These are phyloP conservation scores for Periplaneta americana DNA, from an alignment of 1,140 invertebrate genomes.

Conservation along the genomic window DNA sequence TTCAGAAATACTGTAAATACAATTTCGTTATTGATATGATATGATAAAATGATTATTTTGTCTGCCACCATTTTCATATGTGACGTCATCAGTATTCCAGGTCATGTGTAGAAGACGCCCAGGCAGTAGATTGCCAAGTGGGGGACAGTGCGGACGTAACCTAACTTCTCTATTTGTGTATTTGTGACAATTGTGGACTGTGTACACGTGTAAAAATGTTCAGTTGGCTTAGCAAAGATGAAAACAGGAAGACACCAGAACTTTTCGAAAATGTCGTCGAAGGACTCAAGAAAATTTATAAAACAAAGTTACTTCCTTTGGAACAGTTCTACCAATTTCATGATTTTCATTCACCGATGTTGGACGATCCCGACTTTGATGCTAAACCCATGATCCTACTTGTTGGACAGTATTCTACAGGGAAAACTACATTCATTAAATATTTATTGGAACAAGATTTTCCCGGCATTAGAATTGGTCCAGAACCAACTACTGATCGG, in stretches of 20 bases:
- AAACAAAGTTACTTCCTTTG: conserved; percentile 83
- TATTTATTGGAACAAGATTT: conserved; percentile 92
- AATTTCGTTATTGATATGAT: no score
- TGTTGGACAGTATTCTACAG: conserved; percentile 97
- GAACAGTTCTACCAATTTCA: conserved; percentile 94
- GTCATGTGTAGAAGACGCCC: no score
- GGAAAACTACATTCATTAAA: conserved; percentile 97
- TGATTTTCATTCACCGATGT: conserved; percentile 91
- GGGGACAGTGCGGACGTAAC: no score
- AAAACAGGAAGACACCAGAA: conserved; percentile 55
- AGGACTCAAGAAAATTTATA: conserved; percentile 89
- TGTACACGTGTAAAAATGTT: conserved; percentile 46
- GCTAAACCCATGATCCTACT: conserved; percentile 98
- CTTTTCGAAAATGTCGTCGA: conserved; percentile 82
- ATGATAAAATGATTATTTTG: no score
- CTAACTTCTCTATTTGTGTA: no score
- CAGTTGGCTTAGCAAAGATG: conserved; percentile 73
- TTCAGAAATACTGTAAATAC: no score
- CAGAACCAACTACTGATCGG: conserved; percentile 95
- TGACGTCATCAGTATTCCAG: no score
- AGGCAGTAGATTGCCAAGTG: no score
- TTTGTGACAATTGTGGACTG: not conserved
- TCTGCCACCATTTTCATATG: no score
- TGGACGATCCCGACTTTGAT: conserved; percentile 98
- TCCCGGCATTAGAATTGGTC: conserved; percentile 91